A percentile compares a stretch with the other conserved stretches of the same genome.
Evolutionary conservation across 2,113 vertebrate genomes (phyloP).

Genomic region (Antennarius striatus): DNA sequence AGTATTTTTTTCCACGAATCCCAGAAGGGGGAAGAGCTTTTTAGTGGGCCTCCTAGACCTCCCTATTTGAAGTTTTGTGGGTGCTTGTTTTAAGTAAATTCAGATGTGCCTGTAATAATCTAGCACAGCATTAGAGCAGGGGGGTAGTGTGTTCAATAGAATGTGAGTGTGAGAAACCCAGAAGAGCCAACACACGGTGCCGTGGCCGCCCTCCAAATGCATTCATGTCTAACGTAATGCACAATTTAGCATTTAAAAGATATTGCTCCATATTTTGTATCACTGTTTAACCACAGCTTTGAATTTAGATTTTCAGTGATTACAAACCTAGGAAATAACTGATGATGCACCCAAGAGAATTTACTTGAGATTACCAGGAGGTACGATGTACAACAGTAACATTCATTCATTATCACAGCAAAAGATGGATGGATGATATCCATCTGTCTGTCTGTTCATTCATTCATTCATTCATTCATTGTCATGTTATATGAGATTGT

Average conservation of each 20-base stretch:
- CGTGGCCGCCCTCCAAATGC: constrained; percentile 52
- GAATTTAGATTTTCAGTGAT: constrained; percentile 19
- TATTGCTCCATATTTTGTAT: constrained; percentile 23
- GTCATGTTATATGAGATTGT: background rate
- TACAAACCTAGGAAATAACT: constrained; percentile 24
- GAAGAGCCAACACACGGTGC: constrained; percentile 51
- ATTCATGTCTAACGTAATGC: constrained; percentile 44
- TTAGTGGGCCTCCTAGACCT: constrained; percentile 57
- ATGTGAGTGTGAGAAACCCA: constrained; percentile 65
- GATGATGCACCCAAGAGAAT: constrained; percentile 7
- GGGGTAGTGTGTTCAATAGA: constrained; percentile 54
- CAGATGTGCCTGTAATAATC: constrained; percentile 75
- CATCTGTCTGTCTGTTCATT: no score
- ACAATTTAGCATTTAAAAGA: constrained; percentile 19
- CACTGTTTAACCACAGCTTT: constrained; percentile 7
- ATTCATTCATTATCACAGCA: constrained; percentile 34
- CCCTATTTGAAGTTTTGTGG: constrained; percentile 79
- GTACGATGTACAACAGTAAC: constrained; percentile 35
- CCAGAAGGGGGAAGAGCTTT: constrained; percentile 10
- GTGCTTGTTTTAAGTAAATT: constrained; percentile 78
- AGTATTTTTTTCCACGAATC: constrained; percentile 52
- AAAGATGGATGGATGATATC: no score
- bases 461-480: no score
- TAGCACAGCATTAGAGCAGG: constrained; percentile 57
- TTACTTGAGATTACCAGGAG: constrained; percentile 9